Conservation (phyloP, 2,797 vertebrate genomes). For the Momotus momota region DNA sequence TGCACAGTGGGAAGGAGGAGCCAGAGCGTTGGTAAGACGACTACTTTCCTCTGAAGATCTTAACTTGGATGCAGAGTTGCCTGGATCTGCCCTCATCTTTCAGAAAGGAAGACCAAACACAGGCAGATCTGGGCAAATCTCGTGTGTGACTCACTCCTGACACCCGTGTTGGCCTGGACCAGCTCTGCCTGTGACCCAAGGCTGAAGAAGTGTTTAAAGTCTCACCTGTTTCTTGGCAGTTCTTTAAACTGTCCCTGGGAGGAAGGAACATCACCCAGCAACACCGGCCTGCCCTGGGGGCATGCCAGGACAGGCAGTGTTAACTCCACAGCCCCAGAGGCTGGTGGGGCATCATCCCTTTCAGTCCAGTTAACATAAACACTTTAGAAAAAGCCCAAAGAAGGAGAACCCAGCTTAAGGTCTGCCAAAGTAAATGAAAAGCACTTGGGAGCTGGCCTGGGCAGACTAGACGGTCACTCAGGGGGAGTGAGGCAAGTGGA, state of each 20-base stretch:
- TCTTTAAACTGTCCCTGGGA: neutral
- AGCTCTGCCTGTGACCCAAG: neutral
- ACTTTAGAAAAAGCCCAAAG: neutral
- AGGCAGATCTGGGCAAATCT: neutral
- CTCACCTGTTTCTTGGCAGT: neutral
- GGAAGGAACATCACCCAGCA: neutral
- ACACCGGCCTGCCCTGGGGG: fast-evolving
- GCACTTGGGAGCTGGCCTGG: neutral
- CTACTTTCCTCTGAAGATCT: neutral
- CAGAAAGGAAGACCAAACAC: neutral
- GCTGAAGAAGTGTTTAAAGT: neutral
- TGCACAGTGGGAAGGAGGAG: neutral
- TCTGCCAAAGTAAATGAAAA: neutral
- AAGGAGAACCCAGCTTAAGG: neutral
- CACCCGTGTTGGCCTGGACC: neutral
- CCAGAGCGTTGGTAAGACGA: neutral
- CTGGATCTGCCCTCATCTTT: neutral
- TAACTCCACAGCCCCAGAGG: neutral
- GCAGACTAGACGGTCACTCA: neutral
- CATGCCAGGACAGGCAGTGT: neutral
- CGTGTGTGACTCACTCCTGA: neutral
- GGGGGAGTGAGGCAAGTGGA: neutral
- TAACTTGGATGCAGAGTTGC: neutral
- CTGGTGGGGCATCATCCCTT: neutral
- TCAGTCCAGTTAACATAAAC: neutral